Base-by-base conservation (phyloP, 2,797 vertebrate genomes). In the Poecilia picta region DNA sequence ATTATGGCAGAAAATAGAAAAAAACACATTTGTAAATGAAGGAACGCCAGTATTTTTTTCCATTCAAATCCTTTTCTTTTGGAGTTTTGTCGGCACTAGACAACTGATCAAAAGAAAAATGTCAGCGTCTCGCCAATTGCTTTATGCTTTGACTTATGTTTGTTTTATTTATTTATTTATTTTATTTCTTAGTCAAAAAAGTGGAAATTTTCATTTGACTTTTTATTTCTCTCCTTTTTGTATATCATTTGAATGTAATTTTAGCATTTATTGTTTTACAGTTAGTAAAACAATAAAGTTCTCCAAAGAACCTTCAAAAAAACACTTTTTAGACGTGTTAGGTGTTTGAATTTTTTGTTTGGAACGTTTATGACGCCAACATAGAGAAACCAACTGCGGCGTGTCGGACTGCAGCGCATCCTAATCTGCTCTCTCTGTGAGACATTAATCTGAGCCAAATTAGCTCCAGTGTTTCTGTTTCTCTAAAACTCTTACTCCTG, bases 381-480 rank as follows among this genome's bases (percentile, higher is more conserved):
- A 20, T 43, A 12, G 31, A 33, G n/a, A 81, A 28, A 33, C 31
- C 46, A 7, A 13, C 20, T 74, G 72, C 16, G 8, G 57, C 55
- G 41, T 57, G 4, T 75, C 20, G 70, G 71, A 81, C 76, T 76
- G 64, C 62, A 25, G 80, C 77, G 79, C 53, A 73, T 80, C 74
- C 74, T 75, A 74, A 75, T 81, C 82, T 83, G 55, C 39, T 86
- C 64, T 28, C 0, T 16, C 43, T 45, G 28, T 78, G 13, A 47
- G 46, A 81, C 71, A 85, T 47, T 75, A 23, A 81, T 91, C 81
- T 85, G 78, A 8, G 77, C 79, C 46, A 77, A 88, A 81, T 68
- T 73, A 82, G 75, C 79, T 81, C 68, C 20, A 41, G 6, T 76
- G 23, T 82, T 62, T 75, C 23, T 13, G 46, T 75, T 39, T 78